Conservation (phyloP, 2,113 vertebrate genomes). For the Trochalopteron elliotii region DNA sequence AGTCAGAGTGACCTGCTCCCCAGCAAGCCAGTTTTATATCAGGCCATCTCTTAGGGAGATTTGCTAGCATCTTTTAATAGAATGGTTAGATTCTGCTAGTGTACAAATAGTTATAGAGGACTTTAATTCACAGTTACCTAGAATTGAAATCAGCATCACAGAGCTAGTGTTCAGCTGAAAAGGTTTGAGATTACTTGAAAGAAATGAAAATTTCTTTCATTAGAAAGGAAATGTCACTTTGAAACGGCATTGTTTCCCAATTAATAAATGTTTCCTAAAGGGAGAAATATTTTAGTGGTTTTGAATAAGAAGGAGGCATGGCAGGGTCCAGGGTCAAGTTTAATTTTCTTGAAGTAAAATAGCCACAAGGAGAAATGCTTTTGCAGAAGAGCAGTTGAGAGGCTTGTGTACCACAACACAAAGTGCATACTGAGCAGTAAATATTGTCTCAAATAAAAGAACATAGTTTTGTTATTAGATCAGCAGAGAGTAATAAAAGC, state of each 20-base stretch:
- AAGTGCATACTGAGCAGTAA: not conserved
- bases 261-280: not conserved
- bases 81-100: not conserved
- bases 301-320: not conserved
- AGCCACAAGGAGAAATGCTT: not conserved
- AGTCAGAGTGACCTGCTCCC: not conserved
- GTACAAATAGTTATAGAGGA: not conserved
- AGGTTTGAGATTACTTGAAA: not conserved
- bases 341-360: not conserved
- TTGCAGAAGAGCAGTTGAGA: not conserved
- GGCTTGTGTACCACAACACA: not conserved
- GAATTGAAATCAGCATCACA: not conserved
- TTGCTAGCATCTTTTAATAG: not conserved
- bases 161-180: not conserved
- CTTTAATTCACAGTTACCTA: not conserved
- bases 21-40: not conserved
- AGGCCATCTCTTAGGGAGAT: not conserved
- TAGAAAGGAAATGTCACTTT: not conserved
- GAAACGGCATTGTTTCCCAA: not conserved
- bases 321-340: not conserved
- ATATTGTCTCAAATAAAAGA: not conserved
- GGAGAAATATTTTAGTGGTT: not conserved
- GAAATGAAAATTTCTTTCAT: not conserved
- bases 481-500: not conserved
- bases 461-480: not conserved